Evolutionary conservation across 2,888 invertebrate genomes (phyloP), one percentile per base, ranked within the genome.

Genomic region (Eristalis arbustorum): DNA sequence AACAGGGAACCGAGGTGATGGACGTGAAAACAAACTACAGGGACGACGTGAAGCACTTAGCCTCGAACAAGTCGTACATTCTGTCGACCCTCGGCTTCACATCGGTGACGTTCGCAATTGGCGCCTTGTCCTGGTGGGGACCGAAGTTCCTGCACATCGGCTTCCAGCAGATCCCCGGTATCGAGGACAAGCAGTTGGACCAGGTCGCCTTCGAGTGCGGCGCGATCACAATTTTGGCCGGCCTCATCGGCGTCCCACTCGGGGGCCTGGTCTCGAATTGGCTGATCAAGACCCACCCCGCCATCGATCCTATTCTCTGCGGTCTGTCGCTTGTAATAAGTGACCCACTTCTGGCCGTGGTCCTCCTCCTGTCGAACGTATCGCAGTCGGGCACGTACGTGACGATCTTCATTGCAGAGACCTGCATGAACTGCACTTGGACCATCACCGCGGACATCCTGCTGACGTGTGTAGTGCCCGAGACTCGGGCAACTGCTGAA

Each of bases 51-150:
- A 6, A 0, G 8, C 14, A 23, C 3, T 31, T 88, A 11, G 23
- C 14, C 10, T 40, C 11, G 5, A 84, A 79, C 11, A 62, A 49
- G 1, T 88, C 88, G 0, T 88, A 62, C 28, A 3, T 84, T 0
- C 49, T 88, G 13, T 76, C 72, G n/a, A 88, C 84, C 0, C 14
- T 72, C 31, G 88, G 84, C 13, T 88, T 82, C 28, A 79, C 88
- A 6, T 72, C 66, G 5, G 76, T 73, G 8, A 40, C 84, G 14
- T 88, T 88, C 61, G 59, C 40, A 14, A 73, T 49, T 8, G 79
- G 79, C 18, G 84, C 84, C 14, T 14, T 84, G 28, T 49, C 79
- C 11, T 88, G 84, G 84, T 84, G 88, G 88, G 84, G 61, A 10
- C 72, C 84, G 5, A 75, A 57, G n/a, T 79, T 64, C 22, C 22